Evolutionary conservation across 1,140 invertebrate genomes (phyloP), one percentile per base, ranked within the genome.

Genomic region (Lethrus apterus): DNA sequence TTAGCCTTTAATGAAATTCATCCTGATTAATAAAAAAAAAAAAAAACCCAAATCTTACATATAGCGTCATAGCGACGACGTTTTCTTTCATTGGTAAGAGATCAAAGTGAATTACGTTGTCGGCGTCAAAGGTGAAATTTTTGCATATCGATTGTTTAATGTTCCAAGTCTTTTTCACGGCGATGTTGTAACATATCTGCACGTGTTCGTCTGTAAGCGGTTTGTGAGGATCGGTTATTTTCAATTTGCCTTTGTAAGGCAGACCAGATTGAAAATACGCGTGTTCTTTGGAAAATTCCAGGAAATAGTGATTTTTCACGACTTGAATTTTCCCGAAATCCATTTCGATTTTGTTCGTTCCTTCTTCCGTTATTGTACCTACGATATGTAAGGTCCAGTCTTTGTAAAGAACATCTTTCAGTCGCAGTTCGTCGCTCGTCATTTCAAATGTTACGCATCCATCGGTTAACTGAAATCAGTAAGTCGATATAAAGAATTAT

Each of bases 311-410:
- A 19, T 70, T 64, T 42, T 69, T 64, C n/a, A 65, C 54, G 1
- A 77, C 64, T 11, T 63, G 49, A 1, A 65, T 66, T 17, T 61
- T 66, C 24, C 58, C 66, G 2, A 66, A 73, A 0, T 66, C 62
- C 10, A 76, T 72, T 44, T 75, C 66, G 10, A 71, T 66, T 36
- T 73, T 67, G 35, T 71, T 74, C 3, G 78, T 80, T 3, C 74
- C 72, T 8, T 72, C 59, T 59, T 81, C 79, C 0, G 73, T 79
- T 10, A 81, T 75, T 36, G 74, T 74, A 0, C 75, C 77, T 31
- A 70, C 63, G 7, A 79, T 51, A 24, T 48, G 41, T 13, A 60
- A 10, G 15, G 11, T 19, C 13, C 34, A n/a, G 10, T 42, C 32
- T 23, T 17, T 23, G 26, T 30, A 32, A 17, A 33, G 15, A n/a